These are phyloP conservation scores for Tachycineta bicolor DNA, from an alignment of 2,113 vertebrate genomes.

Conservation along the genomic window DNA sequence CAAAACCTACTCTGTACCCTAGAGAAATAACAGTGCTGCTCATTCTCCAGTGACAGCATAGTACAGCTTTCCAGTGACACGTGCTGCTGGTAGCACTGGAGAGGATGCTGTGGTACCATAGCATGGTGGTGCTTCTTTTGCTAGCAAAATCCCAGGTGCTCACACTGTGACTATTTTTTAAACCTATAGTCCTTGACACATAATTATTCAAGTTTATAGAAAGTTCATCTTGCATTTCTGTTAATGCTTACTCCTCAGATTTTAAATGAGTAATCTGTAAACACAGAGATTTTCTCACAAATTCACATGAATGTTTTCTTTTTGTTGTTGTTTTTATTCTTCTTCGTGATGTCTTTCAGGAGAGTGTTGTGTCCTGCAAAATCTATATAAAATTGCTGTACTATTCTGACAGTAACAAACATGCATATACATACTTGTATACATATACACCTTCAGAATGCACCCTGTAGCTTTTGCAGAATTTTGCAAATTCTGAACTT, in stretches of 20 bases:
- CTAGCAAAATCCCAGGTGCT: background rate
- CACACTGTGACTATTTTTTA: background rate
- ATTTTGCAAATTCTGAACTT: constrained; percentile 27
- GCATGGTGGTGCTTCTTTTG: background rate
- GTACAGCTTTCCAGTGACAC: background rate
- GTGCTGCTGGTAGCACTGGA: background rate
- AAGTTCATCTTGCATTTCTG: background rate
- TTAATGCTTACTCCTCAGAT: background rate
- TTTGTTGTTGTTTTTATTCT: background rate
- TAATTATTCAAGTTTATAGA: background rate
- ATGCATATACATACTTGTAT: background rate
- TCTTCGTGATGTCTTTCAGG: background rate
- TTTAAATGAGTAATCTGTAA: background rate
- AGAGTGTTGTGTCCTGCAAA: background rate
- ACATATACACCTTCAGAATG: background rate
- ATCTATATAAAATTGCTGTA: background rate
- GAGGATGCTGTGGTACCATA: background rate
- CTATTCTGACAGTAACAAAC: background rate
- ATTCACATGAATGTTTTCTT: background rate
- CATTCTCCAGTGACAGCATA: background rate
- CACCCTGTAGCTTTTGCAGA: background rate
- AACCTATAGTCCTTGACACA: background rate
- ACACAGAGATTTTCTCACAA: background rate
- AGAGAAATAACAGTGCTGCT: background rate
- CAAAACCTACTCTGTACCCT: background rate